These are phyloP conservation scores for Streptopelia turtur DNA, from an alignment of 2,797 vertebrate genomes.

Conservation along the genomic window DNA sequence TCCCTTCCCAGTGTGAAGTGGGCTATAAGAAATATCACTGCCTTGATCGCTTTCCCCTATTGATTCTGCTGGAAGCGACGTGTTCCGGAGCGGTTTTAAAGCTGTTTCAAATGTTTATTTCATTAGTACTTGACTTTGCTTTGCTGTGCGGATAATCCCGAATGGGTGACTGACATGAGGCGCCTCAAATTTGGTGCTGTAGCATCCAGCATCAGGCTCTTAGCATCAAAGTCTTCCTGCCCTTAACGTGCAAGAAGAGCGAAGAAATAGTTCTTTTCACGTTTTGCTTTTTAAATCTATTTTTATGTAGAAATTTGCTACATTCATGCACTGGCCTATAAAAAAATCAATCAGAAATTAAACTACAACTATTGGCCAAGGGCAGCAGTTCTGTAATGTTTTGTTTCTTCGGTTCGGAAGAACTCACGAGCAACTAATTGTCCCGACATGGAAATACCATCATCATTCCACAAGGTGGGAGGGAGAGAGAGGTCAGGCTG, in stretches of 20 bases:
- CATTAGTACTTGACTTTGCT: background rate
- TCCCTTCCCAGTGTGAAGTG: background rate
- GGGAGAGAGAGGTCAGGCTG: background rate
- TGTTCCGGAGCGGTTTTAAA: background rate
- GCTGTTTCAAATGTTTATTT: background rate
- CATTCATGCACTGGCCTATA: rapidly evolving
- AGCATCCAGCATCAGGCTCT: background rate
- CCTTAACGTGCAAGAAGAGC: no score
- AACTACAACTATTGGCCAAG: background rate
- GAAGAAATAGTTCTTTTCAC: background rate
- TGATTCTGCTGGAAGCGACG: background rate
- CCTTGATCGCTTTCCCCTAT: background rate
- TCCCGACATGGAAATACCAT: background rate
- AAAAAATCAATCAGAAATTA: background rate
- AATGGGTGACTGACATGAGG: background rate
- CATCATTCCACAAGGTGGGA: background rate
- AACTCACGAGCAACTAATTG: background rate
- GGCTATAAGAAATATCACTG: background rate
- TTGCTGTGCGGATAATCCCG: background rate
- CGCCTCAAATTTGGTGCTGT: background rate
- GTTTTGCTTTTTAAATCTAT: background rate
- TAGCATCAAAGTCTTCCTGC: background rate
- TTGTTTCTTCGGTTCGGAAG: background rate
- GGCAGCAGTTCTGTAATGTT: background rate
- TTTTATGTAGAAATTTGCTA: background rate